phyloP scores from a whole-genome alignment of 2,113 vertebrate genomes.

The Rhagologus leucostigma region DNA sequence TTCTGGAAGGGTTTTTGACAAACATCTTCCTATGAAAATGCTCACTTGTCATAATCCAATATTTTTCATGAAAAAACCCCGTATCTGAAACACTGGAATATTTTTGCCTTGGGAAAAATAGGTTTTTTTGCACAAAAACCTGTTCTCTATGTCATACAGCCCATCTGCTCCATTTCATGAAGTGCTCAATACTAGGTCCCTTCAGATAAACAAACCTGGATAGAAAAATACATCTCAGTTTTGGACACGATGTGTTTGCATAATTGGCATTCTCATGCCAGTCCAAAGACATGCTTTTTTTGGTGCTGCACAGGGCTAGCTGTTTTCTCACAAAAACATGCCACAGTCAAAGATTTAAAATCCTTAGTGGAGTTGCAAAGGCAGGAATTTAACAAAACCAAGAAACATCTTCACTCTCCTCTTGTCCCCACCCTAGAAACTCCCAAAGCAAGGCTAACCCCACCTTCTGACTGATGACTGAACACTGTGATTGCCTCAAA shows the following conservation, averaged over 20 bases:
- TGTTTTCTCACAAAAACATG: background rate
- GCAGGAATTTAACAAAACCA: background rate
- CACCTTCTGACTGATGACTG: background rate
- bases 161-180: background rate
- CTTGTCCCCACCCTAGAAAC: background rate
- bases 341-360: background rate
- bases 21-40: background rate
- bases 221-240: background rate
- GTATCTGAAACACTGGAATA: background rate
- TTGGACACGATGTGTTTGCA: background rate
- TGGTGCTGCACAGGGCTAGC: background rate
- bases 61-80: background rate
- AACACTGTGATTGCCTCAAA: background rate
- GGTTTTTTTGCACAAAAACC: background rate
- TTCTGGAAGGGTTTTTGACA: background rate
- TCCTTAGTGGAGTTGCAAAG: background rate
- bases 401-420: background rate
- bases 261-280: background rate
- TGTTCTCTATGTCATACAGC: background rate
- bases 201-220: conserved; percentile 15
- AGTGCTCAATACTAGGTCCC: background rate
- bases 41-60: background rate
- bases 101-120: background rate
- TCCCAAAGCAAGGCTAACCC: background rate
- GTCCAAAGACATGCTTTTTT: background rate